These are phyloP conservation scores for Urocynchramus pylzowi DNA, from an alignment of 2,113 vertebrate genomes.

Conservation along the genomic window DNA sequence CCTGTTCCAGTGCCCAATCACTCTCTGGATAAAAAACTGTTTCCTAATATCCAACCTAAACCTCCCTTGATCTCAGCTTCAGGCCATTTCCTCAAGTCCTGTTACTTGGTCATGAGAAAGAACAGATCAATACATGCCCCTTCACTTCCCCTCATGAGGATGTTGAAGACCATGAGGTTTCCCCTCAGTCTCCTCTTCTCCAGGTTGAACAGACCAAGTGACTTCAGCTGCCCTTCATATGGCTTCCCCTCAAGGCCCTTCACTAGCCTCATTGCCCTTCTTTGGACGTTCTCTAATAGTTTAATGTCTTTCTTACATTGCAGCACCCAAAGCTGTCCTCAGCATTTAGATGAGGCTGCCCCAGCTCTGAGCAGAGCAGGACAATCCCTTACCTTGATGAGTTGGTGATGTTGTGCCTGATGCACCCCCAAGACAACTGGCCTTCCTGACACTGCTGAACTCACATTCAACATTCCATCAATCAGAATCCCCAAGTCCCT, in stretches of 20 bases:
- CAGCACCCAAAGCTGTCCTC: background rate
- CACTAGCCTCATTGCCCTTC: background rate
- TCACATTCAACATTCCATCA: fast-evolving
- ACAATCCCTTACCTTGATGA: fast-evolving
- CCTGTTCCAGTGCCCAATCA: background rate
- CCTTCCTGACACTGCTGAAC: background rate
- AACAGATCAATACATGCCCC: background rate
- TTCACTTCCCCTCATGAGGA: background rate
- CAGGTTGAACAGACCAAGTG: background rate
- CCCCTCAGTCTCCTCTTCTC: background rate
- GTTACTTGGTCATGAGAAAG: background rate
- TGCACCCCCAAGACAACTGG: fast-evolving
- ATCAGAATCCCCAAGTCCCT: background rate
- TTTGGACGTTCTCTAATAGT: background rate
- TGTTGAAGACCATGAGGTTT: background rate
- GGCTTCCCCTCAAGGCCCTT: background rate
- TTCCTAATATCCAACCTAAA: background rate
- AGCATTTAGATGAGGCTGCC: fast-evolving
- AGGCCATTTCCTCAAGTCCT: background rate
- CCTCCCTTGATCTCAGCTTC: fast-evolving
- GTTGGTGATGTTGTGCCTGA: background rate
- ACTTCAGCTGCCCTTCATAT: fast-evolving
- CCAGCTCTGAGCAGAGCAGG: fast-evolving
- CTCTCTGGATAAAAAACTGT: background rate
- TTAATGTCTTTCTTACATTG: background rate